Evolutionary conservation across 2,888 invertebrate species (phyloP).

Genomic region (Barypeithes pellucidus): DNA sequence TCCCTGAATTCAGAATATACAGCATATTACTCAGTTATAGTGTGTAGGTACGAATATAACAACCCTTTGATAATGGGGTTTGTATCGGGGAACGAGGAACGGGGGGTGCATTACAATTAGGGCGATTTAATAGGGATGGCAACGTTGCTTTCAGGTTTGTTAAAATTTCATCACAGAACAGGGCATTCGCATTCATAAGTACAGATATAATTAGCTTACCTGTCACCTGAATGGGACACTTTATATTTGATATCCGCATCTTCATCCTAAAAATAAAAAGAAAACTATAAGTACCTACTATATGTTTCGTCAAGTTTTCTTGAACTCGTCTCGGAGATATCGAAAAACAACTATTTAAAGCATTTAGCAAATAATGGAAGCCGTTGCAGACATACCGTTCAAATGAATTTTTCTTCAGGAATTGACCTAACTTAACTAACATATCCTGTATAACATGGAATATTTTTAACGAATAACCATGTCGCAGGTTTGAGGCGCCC

Average conservation of each 20-base stretch:
- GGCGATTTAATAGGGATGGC: not conserved
- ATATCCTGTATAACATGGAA: too few relatives aligned
- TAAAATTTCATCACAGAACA: too few relatives aligned
- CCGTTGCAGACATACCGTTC: too few relatives aligned
- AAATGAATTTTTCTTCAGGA: too few relatives aligned
- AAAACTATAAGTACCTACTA: not conserved
- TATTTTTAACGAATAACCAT: too few relatives aligned
- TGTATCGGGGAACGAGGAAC: not conserved
- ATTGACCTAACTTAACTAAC: too few relatives aligned
- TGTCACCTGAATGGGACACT: conserved; percentile 23
- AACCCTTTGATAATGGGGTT: conserved; percentile 39
- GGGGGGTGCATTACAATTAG: conserved; percentile 13
- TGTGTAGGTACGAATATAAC: conserved; percentile 26
- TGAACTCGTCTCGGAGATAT: too few relatives aligned
- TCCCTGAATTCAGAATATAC: conserved; percentile 32
- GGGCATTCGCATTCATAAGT: too few relatives aligned
- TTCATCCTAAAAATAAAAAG: conserved; percentile 24
- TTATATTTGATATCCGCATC: conserved; percentile 33
- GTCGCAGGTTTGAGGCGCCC: too few relatives aligned
- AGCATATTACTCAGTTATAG: conserved; percentile 38
- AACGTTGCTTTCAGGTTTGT: not conserved
- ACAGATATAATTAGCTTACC: conserved; percentile 23
- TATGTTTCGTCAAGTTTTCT: too few relatives aligned
- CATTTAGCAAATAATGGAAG: too few relatives aligned
- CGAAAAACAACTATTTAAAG: too few relatives aligned